Conservation (phyloP, 2,888 invertebrate species). For the Hydroisotoma schaefferi region DNA sequence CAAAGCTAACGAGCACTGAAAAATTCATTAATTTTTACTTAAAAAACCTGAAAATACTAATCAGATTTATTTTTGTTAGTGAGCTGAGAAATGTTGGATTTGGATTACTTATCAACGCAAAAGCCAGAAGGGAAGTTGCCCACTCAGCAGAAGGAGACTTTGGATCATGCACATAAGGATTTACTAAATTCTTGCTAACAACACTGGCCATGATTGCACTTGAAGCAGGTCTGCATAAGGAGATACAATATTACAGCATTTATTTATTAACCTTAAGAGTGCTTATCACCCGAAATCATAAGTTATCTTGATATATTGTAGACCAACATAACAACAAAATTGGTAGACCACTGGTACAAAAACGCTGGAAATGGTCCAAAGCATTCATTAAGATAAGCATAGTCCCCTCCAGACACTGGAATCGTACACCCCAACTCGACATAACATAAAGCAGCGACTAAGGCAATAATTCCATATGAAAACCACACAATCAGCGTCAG, state of each 20-base stretch:
- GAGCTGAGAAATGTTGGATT: background rate
- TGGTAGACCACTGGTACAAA: constrained; percentile 16
- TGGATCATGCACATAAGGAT: background rate
- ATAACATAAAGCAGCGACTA: constrained; percentile 30
- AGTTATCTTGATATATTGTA: background rate
- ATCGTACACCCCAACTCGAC: constrained; percentile 22
- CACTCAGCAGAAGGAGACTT: background rate
- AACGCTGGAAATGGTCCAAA: constrained; percentile 23
- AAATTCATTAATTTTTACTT: background rate
- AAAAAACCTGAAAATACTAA: background rate
- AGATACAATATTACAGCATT: background rate
- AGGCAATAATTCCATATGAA: constrained; percentile 18
- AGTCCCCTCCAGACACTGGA: constrained; percentile 27
- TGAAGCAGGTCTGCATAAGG: constrained; percentile 12
- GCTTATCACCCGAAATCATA: no score
- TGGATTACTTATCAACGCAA: constrained; percentile 2
- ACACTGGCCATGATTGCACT: constrained; percentile 10
- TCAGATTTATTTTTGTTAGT: no score
- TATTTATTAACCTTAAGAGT: background rate
- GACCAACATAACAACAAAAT: constrained; percentile 15
- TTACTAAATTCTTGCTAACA: constrained; percentile 6
- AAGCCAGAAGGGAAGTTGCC: background rate
- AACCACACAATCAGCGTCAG: constrained; percentile 23
- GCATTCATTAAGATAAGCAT: constrained; percentile 20
- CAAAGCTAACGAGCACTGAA: background rate